Evolutionary conservation across 2,888 invertebrate species (phyloP), one percentile per base, ranked within the genome.

Genomic region (Drosophila flavopinicola): DNA sequence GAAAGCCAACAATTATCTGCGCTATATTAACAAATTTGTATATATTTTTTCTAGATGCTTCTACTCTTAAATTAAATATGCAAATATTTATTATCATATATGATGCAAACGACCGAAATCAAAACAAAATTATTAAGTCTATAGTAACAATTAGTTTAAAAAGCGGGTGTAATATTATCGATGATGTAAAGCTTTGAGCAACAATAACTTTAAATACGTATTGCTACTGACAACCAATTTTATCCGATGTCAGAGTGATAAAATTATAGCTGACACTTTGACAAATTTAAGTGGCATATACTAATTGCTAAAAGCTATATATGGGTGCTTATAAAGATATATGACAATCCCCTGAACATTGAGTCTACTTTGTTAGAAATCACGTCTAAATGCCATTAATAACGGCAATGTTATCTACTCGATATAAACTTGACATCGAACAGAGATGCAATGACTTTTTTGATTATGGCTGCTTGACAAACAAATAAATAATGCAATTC

Each of bases 1-100:
- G 15, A 1, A 2, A 20, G 20, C 4, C 13, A 17, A 4, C 1
- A 27, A 9, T 11, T 6, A 13, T 41, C 6, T 25, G 4, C 15
- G 2, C 20, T 3, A n/a, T n/a, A n/a, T n/a, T n/a, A n/a, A n/a
- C n/a, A n/a, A n/a, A n/a, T n/a, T n/a, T n/a, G n/a, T n/a, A n/a
- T n/a, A n/a, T n/a, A n/a, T n/a, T n/a, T 1, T 47, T 33, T 38
- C 48, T 15, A 44, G 56, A 6, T 6, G 5, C 37, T 56, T 56
- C 23, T 9, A 7, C 6, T 13, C 9, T 25, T 0, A 3, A 17
- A 11, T n/a, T 1, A 6, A 15, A 1, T 27, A n/a, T n/a, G n/a
- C n/a, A 15, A 1, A 2, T n/a, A n/a, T n/a, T n/a, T n/a, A n/a
- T n/a, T n/a, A n/a, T n/a, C n/a, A n/a, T n/a, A n/a, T n/a, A n/a